Evolutionary conservation across 2,888 invertebrate species (phyloP).

Genomic region (Ashinkailepas kermadecensis): DNA sequence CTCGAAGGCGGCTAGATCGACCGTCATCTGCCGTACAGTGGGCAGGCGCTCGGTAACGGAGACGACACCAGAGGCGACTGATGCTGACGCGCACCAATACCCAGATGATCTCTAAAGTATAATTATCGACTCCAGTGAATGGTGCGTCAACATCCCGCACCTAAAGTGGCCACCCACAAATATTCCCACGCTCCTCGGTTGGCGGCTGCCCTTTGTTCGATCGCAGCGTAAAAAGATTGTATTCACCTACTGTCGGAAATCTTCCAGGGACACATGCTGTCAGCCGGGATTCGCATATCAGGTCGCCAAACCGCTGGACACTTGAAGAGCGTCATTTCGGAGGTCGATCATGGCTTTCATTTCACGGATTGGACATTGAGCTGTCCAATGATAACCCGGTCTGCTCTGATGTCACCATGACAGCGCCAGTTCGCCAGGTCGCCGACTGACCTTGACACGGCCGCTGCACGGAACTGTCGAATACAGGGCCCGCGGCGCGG

Average conservation of each 20-base stretch:
- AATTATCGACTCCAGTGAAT: not conserved
- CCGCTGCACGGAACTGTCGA: no score
- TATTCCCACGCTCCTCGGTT: not conserved
- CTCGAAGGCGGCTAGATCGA: not conserved
- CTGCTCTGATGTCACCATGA: no score
- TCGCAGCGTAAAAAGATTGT: not conserved
- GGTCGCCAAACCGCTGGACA: not conserved
- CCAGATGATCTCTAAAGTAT: not conserved
- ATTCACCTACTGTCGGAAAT: not conserved
- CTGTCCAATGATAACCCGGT: not conserved
- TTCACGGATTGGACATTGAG: not conserved
- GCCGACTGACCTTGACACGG: no score
- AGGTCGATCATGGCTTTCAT: not conserved
- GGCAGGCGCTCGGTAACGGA: not conserved
- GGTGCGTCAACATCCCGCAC: not conserved
- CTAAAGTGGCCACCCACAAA: not conserved
- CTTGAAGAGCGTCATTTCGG: not conserved
- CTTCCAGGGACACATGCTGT: not conserved
- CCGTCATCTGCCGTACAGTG: not conserved
- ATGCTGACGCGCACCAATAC: not conserved
- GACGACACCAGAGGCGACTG: not conserved
- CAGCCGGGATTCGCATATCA: not conserved
- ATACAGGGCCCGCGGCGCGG: no score
- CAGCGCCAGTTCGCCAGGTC: no score
- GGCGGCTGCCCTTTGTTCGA: not conserved